These are phyloP conservation scores for Pogonognathellus flavescens DNA, from an alignment of 1,140 invertebrate genomes.

Conservation along the genomic window DNA sequence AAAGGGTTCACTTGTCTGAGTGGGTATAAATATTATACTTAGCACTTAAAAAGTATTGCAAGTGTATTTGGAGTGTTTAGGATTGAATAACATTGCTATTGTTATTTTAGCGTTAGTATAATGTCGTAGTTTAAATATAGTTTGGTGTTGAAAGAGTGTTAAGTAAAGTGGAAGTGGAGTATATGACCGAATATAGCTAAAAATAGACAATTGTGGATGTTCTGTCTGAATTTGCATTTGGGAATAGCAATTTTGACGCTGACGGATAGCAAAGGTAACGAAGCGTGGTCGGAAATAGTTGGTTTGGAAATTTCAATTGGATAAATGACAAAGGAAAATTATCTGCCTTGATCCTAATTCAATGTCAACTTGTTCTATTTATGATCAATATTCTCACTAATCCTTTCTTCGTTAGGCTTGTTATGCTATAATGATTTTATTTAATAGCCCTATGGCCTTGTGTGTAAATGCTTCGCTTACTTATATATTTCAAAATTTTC, in stretches of 20 bases:
- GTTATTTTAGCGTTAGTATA: no score
- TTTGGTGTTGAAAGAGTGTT: not conserved
- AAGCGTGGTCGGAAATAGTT: not conserved
- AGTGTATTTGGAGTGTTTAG: not conserved
- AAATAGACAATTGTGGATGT: constrained; percentile 12
- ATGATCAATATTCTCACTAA: constrained; percentile 22
- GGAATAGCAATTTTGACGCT: constrained; percentile 39
- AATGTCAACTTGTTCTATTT: constrained; percentile 45
- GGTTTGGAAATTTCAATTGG: constrained; percentile 17
- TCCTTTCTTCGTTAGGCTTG: constrained; percentile 32
- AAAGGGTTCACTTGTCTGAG: no score
- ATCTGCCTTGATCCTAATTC: constrained; percentile 13
- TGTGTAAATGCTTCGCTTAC: not conserved
- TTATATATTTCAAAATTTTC: not conserved
- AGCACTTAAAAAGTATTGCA: no score
- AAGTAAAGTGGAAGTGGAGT: not conserved
- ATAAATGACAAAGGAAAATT: not conserved
- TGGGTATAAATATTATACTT: no score
- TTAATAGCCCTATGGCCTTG: not conserved
- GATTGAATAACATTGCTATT: not conserved
- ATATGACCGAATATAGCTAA: not conserved
- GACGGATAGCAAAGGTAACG: constrained; percentile 1
- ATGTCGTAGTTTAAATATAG: not conserved
- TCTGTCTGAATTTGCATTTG: constrained; percentile 29
- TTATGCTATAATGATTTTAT: not conserved